Conservation (phyloP, 2,113 vertebrate genomes). For the Corythornis madagascariensis region DNA sequence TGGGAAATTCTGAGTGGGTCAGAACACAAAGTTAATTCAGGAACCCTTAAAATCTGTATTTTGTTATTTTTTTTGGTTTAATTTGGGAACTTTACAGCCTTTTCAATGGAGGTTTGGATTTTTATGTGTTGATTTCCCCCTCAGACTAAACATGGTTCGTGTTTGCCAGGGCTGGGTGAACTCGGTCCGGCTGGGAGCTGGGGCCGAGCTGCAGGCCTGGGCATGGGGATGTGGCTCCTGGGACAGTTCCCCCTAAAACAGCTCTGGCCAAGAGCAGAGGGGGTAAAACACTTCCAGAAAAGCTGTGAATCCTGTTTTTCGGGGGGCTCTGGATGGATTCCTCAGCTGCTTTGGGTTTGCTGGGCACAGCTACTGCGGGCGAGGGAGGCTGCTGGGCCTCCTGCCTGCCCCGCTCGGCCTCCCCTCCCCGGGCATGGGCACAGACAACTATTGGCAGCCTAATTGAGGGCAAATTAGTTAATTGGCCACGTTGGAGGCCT, state of each 20-base stretch:
- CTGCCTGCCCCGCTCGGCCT: neutral
- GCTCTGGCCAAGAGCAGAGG: neutral
- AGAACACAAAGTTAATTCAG: neutral
- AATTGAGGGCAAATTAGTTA: neutral
- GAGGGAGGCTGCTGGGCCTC: neutral
- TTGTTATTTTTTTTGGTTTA: neutral
- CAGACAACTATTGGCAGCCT: neutral
- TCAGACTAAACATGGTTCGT: neutral
- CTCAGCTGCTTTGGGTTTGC: fast-evolving
- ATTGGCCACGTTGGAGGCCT: neutral
- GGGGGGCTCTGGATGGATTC: too few species aligned
- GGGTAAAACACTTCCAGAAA: neutral
- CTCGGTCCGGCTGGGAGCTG: too few species aligned
- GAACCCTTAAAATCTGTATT: neutral
- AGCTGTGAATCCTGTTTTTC: neutral
- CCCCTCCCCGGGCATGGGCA: neutral
- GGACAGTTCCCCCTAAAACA: fast-evolving
- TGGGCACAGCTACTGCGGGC: neutral
- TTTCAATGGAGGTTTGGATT: neutral
- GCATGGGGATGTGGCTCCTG: neutral
- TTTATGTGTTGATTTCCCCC: neutral
- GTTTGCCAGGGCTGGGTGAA: neutral
- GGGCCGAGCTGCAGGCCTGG: too few species aligned
- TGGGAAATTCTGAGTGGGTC: neutral
- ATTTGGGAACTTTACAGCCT: neutral